Conservation (phyloP, 1,140 invertebrate genomes). For the Meloidogyne floridensis region DNA sequence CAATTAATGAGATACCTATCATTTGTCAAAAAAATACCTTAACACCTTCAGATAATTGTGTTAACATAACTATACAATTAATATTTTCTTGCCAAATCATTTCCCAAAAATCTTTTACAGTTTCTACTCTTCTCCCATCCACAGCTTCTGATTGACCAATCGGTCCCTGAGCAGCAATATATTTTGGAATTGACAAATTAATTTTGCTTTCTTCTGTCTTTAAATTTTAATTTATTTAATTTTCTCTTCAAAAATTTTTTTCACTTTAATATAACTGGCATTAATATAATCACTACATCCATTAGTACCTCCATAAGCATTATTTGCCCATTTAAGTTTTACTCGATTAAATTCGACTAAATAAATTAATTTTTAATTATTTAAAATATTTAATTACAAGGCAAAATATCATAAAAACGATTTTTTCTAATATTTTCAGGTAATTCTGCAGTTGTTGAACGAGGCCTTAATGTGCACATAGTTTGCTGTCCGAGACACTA, state of each 20-base stretch:
- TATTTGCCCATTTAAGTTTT: constrained; percentile 37
- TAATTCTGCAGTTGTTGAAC: constrained; percentile 39
- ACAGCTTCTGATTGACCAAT: constrained; percentile 37
- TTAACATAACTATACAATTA: constrained; percentile 67
- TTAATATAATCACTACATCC: constrained; percentile 49
- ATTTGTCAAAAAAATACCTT: constrained; percentile 47
- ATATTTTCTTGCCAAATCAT: constrained; percentile 68
- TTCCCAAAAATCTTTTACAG: constrained; percentile 66
- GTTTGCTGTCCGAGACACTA: constrained; percentile 26
- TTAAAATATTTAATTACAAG: constrained; percentile 39
- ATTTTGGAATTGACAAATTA: constrained; percentile 20
- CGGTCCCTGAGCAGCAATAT: constrained; percentile 54
- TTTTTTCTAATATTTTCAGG: constrained; percentile 49
- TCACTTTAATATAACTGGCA: constrained; percentile 45
- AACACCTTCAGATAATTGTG: constrained; percentile 67
- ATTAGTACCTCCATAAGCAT: constrained; percentile 21
- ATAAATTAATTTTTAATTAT: neutral
- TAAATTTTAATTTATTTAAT: neutral
- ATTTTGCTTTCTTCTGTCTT: constrained; percentile 6
- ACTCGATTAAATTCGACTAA: constrained; percentile 55
- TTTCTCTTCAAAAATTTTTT: constrained; percentile 3
- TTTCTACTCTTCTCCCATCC: constrained; percentile 41
- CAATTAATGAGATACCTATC: too few relatives aligned
- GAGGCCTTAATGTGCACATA: constrained; percentile 17
- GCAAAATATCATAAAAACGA: constrained; percentile 52